Conservation (phyloP, 2,797 vertebrate genomes). For the Lepilemur ruficaudatus region DNA sequence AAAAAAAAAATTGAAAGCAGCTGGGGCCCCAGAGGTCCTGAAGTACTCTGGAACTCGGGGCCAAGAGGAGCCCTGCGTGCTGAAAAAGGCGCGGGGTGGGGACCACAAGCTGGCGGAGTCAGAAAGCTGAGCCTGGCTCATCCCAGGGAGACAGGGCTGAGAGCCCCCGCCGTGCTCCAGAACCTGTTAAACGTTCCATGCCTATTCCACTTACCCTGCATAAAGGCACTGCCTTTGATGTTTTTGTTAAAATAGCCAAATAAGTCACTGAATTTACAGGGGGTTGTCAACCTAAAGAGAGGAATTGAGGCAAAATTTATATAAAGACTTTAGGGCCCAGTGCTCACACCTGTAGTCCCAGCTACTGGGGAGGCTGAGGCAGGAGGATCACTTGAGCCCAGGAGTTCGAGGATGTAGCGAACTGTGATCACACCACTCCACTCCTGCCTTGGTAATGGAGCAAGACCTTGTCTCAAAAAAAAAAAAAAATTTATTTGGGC, state of each 20-base stretch:
- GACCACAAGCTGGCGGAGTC: accelerated
- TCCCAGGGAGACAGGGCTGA: not conserved
- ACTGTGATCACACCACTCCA: not conserved
- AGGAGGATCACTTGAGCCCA: not conserved
- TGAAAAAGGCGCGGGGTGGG: not conserved
- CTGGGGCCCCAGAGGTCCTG: not conserved
- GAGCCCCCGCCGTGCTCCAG: not conserved
- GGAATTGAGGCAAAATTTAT: not conserved
- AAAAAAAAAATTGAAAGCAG: not conserved
- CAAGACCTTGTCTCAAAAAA: not conserved
- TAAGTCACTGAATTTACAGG: not conserved
- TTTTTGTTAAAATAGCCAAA: not conserved
- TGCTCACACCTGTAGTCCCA: not conserved
- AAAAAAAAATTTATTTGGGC: not conserved
- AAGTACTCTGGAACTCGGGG: not conserved
- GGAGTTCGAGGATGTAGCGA: not conserved
- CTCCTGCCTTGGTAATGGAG: not conserved
- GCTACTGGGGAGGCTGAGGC: not conserved
- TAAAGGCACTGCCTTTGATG: not conserved
- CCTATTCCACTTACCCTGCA: not conserved
- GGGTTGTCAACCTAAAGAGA: not conserved
- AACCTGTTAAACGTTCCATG: accelerated
- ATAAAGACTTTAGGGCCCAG: not conserved
- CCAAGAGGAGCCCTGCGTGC: accelerated
- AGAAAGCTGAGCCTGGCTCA: not conserved